A percentile compares a stretch with the other conserved stretches of the same genome.
These are phyloP conservation scores for Agapetus fuscipes DNA, from an alignment of 2,888 invertebrate species.

Conservation along the genomic window DNA sequence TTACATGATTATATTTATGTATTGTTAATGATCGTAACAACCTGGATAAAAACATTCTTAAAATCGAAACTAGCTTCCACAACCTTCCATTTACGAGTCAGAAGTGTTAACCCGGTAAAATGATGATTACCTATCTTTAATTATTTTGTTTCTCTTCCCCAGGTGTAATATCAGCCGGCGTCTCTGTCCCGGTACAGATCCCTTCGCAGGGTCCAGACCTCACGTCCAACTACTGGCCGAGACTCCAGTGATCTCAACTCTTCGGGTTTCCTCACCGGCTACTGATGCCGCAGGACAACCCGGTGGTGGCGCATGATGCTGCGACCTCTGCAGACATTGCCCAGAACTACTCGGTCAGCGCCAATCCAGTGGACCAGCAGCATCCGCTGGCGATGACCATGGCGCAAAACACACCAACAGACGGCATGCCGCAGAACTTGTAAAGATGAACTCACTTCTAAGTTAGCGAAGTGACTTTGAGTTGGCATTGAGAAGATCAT, in stretches of 20 bases:
- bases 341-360: slow-evolving; percentile 38
- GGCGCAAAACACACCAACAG: slow-evolving; percentile 46
- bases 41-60: too few relatives aligned
- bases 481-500: too few relatives aligned
- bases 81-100: too few relatives aligned
- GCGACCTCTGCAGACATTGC: slow-evolving; percentile 33
- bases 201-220: slow-evolving; percentile 76
- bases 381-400: slow-evolving; percentile 33
- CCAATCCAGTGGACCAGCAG: slow-evolving; percentile 28
- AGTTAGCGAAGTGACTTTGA: slow-evolving; percentile 30
- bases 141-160: too few relatives aligned
- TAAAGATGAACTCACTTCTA: slow-evolving; percentile 5
- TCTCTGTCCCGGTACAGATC: slow-evolving; percentile 87
- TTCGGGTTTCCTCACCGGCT: slow-evolving; percentile 77
- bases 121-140: too few relatives aligned
- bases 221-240: slow-evolving; percentile 78
- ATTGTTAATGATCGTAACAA: too few relatives aligned
- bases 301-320: slow-evolving; percentile 27
- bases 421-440: slow-evolving; percentile 38
- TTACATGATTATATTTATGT: too few relatives aligned
- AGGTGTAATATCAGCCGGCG: slow-evolving; percentile 90
- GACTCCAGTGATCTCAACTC: slow-evolving; percentile 89
- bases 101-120: too few relatives aligned
- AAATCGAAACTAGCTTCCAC: too few relatives aligned
- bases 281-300: slow-evolving; percentile 55